A percentile compares a stretch with the other conserved stretches of the same genome.
These are phyloP conservation scores for Cybosia mesomella DNA, from an alignment of 2,888 invertebrate species.

Conservation along the genomic window DNA sequence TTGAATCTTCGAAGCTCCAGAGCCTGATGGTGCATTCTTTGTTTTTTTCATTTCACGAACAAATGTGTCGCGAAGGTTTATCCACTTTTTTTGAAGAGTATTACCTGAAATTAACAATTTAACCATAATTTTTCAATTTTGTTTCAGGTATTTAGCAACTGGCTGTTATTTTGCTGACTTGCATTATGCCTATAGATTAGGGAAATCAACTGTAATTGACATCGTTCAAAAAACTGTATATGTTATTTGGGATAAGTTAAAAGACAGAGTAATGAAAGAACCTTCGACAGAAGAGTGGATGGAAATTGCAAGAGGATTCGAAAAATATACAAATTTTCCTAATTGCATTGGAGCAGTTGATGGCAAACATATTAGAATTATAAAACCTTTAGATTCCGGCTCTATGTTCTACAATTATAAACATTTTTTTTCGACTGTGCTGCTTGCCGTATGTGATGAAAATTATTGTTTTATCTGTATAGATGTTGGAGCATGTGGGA, in stretches of 20 bases:
- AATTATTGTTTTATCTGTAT: conserved; percentile 19
- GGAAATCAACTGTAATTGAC: conserved; percentile 12
- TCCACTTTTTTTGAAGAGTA: conserved; percentile 7
- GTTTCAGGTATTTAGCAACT: conserved; percentile 26
- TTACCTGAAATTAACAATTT: conserved; percentile 9
- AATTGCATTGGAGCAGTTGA: conserved; percentile 23
- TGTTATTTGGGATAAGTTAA: conserved; percentile 12
- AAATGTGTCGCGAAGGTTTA: neutral
- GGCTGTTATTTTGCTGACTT: conserved; percentile 22
- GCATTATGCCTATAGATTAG: conserved; percentile 18
- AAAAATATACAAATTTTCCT: conserved; percentile 22
- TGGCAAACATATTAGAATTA: conserved; percentile 25
- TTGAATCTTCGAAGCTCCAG: conserved; percentile 7
- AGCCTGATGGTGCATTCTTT: neutral
- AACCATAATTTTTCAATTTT: conserved; percentile 14
- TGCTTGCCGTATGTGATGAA: conserved; percentile 24
- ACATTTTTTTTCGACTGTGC: conserved; percentile 27
- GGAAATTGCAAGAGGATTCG: conserved; percentile 13
- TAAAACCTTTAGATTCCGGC: conserved; percentile 23
- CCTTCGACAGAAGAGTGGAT: conserved; percentile 6
- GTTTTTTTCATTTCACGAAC: neutral
- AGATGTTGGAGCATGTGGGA: conserved; percentile 19
- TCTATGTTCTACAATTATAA: conserved; percentile 26
- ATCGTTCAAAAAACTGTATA: conserved; percentile 20
- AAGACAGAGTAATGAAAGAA: conserved; percentile 16